Evolutionary conservation across 2,113 vertebrate species (phyloP).

Genomic region (Hystrix brachyura): DNA sequence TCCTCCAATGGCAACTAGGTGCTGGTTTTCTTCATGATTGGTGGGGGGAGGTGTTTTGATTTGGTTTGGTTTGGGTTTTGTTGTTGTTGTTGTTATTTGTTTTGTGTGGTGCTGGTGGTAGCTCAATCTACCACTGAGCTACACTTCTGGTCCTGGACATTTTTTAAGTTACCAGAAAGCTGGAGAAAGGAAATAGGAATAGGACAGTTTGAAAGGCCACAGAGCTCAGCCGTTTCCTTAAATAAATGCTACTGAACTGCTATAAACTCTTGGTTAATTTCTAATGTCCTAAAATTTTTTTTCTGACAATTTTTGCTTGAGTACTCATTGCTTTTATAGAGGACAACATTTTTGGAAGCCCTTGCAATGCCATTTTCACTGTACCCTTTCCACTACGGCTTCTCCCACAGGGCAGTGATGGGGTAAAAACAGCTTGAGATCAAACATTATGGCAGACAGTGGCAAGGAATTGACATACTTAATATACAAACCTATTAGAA

Average conservation of each 20-base stretch:
- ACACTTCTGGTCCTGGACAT: not conserved
- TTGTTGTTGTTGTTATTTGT: not conserved
- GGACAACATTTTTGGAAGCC: not conserved
- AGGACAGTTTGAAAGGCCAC: not conserved
- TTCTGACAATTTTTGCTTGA: not conserved
- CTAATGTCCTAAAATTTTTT: not conserved
- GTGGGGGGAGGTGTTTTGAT: not conserved
- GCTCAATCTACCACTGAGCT: not conserved
- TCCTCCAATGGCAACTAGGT: not conserved
- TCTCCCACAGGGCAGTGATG: not conserved
- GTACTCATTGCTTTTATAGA: not conserved
- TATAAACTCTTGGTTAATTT: not conserved
- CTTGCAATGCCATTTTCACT: slow-evolving; percentile 20
- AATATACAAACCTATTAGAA: slow-evolving; percentile 43
- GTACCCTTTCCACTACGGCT: not conserved
- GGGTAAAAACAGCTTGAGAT: slow-evolving; percentile 4
- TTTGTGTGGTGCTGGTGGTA: not conserved
- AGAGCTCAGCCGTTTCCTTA: slow-evolving; percentile 35
- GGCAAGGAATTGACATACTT: slow-evolving; percentile 4
- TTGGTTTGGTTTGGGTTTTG: not conserved
- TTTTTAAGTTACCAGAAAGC: slow-evolving; percentile 26
- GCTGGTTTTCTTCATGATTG: slow-evolving; percentile 7
- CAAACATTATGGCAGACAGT: not conserved
- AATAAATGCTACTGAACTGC: not conserved
- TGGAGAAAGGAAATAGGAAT: not conserved